phyloP scores from a whole-genome alignment of 23 tunicate species.

The Styela plicata region DNA sequence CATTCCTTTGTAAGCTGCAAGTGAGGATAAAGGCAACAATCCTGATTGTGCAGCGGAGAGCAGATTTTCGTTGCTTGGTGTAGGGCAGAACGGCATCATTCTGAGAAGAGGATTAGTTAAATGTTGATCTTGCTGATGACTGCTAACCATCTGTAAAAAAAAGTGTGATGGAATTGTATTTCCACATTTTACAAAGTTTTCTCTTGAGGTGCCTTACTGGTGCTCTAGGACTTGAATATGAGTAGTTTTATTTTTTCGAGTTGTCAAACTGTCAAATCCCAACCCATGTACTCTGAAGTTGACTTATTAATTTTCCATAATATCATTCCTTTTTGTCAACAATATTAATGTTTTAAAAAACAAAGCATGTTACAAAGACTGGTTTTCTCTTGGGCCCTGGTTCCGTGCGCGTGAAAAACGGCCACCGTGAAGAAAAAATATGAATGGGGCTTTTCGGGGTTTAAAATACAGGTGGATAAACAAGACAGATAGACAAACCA shows the following conservation, averaged over 20 bases:
- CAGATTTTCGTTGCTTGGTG: conserved; percentile 17
- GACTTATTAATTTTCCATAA: too few relatives aligned
- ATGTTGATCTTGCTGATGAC: conserved; percentile 24
- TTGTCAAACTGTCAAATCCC: too few relatives aligned
- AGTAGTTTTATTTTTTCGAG: too few relatives aligned
- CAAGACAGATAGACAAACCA: neutral
- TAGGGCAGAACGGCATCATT: conserved; percentile 30
- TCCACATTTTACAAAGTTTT: too few relatives aligned
- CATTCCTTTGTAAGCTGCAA: conserved; percentile 55
- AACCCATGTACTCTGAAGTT: too few relatives aligned
- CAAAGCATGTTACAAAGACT: too few relatives aligned
- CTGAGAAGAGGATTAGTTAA: conserved; percentile 17
- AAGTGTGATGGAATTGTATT: too few relatives aligned
- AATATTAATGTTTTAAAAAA: too few relatives aligned
- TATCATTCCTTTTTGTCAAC: too few relatives aligned
- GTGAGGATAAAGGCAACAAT: conserved; percentile 23
- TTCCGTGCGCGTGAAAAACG: neutral
- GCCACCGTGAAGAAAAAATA: neutral
- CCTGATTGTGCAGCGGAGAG: conserved; percentile 29
- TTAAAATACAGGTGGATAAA: neutral
- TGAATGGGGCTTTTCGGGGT: neutral
- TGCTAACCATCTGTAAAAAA: conserved; percentile 5
- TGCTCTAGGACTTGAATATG: too few relatives aligned
- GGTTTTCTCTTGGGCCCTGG: neutral
- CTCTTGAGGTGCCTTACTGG: too few relatives aligned